Conservation (phyloP, 2,888 invertebrate genomes). For the Lasius fuliginosus region DNA sequence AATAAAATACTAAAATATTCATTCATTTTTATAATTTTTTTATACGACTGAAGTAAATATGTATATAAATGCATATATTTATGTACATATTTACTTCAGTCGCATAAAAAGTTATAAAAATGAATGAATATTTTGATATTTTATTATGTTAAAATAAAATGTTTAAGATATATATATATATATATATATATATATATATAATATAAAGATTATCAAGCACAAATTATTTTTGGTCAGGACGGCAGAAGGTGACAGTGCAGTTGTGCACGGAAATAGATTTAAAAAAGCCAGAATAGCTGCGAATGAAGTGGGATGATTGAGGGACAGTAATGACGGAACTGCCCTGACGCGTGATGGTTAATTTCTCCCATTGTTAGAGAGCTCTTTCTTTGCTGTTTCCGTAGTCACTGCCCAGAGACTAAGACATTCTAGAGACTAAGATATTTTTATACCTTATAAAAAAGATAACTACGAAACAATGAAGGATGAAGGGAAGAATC, state of each 20-base stretch:
- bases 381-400: conserved; percentile 48
- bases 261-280: neutral
- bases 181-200: neutral
- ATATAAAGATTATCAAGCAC: conserved; percentile 4
- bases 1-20: no score
- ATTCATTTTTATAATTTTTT: no score
- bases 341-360: conserved; percentile 50
- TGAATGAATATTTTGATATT: neutral
- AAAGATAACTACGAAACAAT: conserved; percentile 28
- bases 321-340: conserved; percentile 50
- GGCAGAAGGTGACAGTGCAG: neutral
- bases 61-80: no score
- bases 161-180: neutral
- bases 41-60: no score
- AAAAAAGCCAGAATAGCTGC: conserved; percentile 37
- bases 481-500: conserved; percentile 20
- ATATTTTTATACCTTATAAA: conserved; percentile 42
- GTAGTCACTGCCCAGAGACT: conserved; percentile 16
- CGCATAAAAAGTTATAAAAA: neutral
- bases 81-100: neutral
- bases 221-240: conserved; percentile 9
- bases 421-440: neutral
- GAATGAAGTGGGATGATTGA: conserved; percentile 49
- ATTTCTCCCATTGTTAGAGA: conserved; percentile 49
- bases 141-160: neutral